phyloP scores from a whole-genome alignment of 2,797 vertebrate genomes.

The Poecile montanus region DNA sequence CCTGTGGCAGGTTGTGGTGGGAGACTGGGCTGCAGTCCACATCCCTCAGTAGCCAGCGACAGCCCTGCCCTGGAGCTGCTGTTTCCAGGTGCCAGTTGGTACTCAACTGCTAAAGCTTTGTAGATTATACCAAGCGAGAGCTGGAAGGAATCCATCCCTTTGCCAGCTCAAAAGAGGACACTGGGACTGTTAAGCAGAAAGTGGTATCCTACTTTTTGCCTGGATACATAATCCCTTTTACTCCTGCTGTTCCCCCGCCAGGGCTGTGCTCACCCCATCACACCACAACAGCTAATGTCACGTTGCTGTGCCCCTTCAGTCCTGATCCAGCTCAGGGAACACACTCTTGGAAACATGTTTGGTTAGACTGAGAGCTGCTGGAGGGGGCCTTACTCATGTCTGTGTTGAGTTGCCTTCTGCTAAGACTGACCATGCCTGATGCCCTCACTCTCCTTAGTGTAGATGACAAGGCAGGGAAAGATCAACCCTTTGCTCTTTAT shows the following conservation, averaged over 20 bases:
- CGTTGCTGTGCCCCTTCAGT: accelerated
- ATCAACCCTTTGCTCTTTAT: not conserved
- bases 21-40: not conserved
- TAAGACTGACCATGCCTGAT: not conserved
- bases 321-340: not conserved
- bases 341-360: accelerated
- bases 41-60: not conserved
- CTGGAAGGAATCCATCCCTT: not conserved
- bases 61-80: not conserved
- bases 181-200: not conserved
- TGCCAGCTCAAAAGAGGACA: not conserved
- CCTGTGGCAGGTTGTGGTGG: not conserved
- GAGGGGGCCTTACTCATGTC: not conserved
- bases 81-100: not conserved
- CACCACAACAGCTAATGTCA: not conserved
- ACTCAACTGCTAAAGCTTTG: not conserved
- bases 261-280: not conserved
- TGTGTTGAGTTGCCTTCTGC: not conserved
- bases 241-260: accelerated
- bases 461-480: not conserved
- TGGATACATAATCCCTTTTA: not conserved
- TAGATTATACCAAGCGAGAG: not conserved
- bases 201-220: not conserved
- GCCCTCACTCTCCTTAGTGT: not conserved
- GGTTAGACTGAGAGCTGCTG: not conserved